phyloP scores from a whole-genome alignment of 2,113 vertebrate genomes.

The Carassius gibelio region DNA sequence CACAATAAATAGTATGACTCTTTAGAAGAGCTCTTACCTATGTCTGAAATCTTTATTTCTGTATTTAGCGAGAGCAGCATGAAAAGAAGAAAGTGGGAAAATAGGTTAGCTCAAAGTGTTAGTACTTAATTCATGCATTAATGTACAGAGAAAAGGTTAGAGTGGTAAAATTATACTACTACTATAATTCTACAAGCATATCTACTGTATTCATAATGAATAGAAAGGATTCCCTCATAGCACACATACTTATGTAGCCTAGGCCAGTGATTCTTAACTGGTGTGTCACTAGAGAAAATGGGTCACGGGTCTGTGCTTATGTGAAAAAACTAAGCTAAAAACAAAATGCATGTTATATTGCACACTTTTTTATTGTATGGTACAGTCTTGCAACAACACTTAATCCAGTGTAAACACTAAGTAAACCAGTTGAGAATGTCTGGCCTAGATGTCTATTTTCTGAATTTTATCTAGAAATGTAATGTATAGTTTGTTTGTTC shows the following conservation, averaged over 20 bases:
- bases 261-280: background rate
- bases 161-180: background rate
- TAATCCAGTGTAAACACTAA: too few species aligned
- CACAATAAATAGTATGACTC: background rate
- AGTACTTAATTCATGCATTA: constrained; percentile 31
- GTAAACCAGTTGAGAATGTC: too few species aligned
- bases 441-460: too few species aligned
- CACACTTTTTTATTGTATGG: too few species aligned
- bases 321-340: too few species aligned
- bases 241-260: background rate
- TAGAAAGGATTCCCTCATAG: background rate
- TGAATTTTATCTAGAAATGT: too few species aligned
- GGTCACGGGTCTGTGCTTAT: too few species aligned
- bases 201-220: background rate
- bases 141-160: background rate
- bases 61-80: constrained; percentile 82
- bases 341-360: too few species aligned
- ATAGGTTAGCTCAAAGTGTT: constrained; percentile 54
- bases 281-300: background rate
- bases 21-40: constrained; percentile 86
- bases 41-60: constrained; percentile 99
- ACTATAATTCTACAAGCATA: background rate
- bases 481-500: too few species aligned
- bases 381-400: too few species aligned
- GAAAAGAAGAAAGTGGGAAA: constrained; percentile 60